Evolutionary conservation across 2,888 invertebrate genomes (phyloP), one percentile per base, ranked within the genome.

Genomic region (Allolobophora icterica): DNA sequence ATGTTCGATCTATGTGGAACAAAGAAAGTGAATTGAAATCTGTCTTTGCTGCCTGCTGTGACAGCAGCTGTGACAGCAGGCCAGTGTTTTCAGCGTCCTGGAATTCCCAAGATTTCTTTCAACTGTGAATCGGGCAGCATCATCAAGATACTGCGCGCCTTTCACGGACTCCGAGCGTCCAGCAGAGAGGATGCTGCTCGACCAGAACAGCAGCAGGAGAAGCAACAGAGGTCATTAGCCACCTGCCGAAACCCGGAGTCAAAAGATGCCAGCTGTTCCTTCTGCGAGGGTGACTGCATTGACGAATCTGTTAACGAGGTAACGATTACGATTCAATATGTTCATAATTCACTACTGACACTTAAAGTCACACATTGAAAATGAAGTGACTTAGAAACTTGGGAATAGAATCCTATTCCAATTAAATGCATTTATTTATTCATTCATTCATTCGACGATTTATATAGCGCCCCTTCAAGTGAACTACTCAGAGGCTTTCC

Each of bases 271-370:
- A 93, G 92, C 91, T 93, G 93, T 89, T 89, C 92, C 19, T 91
- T 87, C 89, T 93, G 93, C 35, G 34, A 45, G 19, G 92, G 92
- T 0, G 93, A 93, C 92, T 93, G 93, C 58, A 89, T 92, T 42
- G 93, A 93, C 45, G 93, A 93, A 52, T 91, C 91, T 11, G 92
- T 92, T 92, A 92, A 92, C 92, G 91, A 92, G 87, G 71, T 71
- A 38, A 38, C 38, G 3, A n/a, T 52, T 24, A 52, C 19, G 52
- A 52, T 52, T 24, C 6, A 1, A 42, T 19, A 5, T 13, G 19
- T 21, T 24, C 0, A 52, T 71, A 71, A 6, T 71, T 52, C 24
- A 52, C 1, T 24, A 24, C 8, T 52, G 42, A 11, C 1, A 42
- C 13, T 42, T 42, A 13, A 52, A 52, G 24, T 52, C 24, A 52